Conservation (phyloP, 1,140 invertebrate species). For the Drosophila mayri region DNA sequence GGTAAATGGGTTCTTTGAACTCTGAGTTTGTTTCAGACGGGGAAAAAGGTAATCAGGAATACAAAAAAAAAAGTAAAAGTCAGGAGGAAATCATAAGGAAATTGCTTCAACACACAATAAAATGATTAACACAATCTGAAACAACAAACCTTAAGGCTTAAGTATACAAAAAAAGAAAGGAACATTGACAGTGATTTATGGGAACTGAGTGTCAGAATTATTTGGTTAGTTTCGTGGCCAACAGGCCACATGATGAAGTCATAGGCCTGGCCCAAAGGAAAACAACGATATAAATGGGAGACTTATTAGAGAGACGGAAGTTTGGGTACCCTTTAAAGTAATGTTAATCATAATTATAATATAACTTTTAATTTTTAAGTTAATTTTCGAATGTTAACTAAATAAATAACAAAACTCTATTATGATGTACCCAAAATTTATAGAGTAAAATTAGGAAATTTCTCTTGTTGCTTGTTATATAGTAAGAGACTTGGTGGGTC, state of each 20-base stretch:
- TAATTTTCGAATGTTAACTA: too few species aligned
- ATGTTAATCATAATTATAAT: neutral
- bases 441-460: too few species aligned
- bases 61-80: conserved; percentile 32
- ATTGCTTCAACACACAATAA: conserved; percentile 41
- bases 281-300: neutral
- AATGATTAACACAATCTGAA: conserved; percentile 39
- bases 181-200: conserved; percentile 69
- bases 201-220: conserved; percentile 49
- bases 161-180: conserved; percentile 5
- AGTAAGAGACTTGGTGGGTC: neutral
- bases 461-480: neutral
- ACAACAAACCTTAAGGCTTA: conserved; percentile 33
- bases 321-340: neutral
- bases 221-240: conserved; percentile 43
- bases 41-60: conserved; percentile 23
- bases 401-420: too few species aligned
- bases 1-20: conserved; percentile 62
- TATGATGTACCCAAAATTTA: too few species aligned
- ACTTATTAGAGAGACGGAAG: neutral
- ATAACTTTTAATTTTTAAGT: too few species aligned
- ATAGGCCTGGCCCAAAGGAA: conserved; percentile 31
- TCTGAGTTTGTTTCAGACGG: neutral
- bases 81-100: conserved; percentile 47
- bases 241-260: conserved; percentile 63